A percentile compares a stretch with the other conserved stretches of the same genome.
phyloP scores from a whole-genome alignment of 2,797 vertebrate genomes.

The Garrulus glandarius region DNA sequence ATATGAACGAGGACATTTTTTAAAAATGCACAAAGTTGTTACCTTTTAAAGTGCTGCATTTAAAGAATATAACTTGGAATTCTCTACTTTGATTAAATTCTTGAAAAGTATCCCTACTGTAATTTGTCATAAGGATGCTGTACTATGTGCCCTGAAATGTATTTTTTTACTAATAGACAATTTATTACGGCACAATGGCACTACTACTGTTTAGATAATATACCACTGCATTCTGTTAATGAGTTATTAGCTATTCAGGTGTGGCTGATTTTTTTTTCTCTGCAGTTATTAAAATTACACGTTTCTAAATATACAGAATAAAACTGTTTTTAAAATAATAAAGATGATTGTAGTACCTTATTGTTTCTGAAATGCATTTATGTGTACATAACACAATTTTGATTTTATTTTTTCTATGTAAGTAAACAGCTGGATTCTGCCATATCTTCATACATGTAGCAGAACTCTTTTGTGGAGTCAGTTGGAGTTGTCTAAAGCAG shows the following conservation, averaged over 20 bases:
- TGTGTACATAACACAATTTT: neutral
- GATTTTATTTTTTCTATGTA: neutral
- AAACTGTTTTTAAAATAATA: constrained; percentile 98
- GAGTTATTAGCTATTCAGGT: constrained; percentile 87
- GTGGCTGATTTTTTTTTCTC: constrained; percentile 89
- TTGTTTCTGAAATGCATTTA: constrained; percentile 61
- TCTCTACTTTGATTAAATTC: constrained; percentile 91
- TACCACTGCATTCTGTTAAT: constrained; percentile 92
- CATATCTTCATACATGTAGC: rapidly evolving
- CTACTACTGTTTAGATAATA: constrained; percentile 94
- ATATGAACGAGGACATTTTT: constrained; percentile 93
- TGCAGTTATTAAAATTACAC: constrained; percentile 88
- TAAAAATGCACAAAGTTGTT: constrained; percentile 88
- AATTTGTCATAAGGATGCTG: constrained; percentile 99
- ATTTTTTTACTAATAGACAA: constrained; percentile 99
- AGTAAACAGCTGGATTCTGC: neutral
- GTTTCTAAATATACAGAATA: constrained; percentile 99
- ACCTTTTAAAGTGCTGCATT: constrained; percentile 98
- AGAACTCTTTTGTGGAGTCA: neutral
- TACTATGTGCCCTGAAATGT: constrained; percentile 99
- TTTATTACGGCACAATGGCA: constrained; percentile 99
- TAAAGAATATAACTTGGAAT: constrained; percentile 88
- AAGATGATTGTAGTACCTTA: constrained; percentile 63
- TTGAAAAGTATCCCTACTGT: constrained; percentile 90
- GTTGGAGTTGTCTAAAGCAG: neutral